Evolutionary conservation across 1,140 invertebrate genomes (phyloP).

Genomic region (Achroia grisella): DNA sequence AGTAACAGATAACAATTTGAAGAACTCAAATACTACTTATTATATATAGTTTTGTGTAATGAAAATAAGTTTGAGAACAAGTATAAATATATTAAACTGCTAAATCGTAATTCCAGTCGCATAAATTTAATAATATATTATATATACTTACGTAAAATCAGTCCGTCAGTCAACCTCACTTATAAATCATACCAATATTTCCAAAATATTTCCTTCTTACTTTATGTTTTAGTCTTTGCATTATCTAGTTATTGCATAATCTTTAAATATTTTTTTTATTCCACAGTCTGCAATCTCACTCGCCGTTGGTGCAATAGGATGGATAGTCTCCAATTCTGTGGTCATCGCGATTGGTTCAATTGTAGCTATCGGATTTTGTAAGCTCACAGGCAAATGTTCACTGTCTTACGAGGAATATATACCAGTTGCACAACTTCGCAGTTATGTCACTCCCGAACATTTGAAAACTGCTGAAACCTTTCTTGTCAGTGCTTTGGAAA

Average conservation of each 20-base stretch:
- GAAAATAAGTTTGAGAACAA: too few species aligned
- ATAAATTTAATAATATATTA: too few species aligned
- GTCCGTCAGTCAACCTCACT: too few species aligned
- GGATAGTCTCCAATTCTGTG: constrained; percentile 7
- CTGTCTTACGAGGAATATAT: constrained; percentile 5
- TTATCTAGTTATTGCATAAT: background rate
- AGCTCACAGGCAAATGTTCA: constrained; percentile 12
- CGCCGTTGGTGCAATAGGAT: constrained; percentile 6
- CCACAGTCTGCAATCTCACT: constrained; percentile 5
- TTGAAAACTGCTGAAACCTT: constrained; percentile 9
- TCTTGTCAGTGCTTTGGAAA: constrained; percentile 7
- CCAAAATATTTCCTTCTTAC: background rate
- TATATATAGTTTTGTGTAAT: too few species aligned
- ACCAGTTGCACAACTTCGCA: constrained; percentile 4
- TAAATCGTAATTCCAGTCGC: too few species aligned
- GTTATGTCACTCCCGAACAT: constrained; percentile 7
- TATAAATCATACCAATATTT: too few species aligned
- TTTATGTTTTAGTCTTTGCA: background rate
- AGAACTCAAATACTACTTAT: too few species aligned
- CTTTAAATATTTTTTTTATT: background rate
- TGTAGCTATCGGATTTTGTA: constrained; percentile 10
- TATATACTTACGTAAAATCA: too few species aligned
- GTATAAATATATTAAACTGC: too few species aligned
- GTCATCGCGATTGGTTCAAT: constrained; percentile 8
- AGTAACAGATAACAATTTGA: too few species aligned